phyloP scores from a whole-genome alignment of 1,140 invertebrate genomes.

The Drosophila orosa region DNA sequence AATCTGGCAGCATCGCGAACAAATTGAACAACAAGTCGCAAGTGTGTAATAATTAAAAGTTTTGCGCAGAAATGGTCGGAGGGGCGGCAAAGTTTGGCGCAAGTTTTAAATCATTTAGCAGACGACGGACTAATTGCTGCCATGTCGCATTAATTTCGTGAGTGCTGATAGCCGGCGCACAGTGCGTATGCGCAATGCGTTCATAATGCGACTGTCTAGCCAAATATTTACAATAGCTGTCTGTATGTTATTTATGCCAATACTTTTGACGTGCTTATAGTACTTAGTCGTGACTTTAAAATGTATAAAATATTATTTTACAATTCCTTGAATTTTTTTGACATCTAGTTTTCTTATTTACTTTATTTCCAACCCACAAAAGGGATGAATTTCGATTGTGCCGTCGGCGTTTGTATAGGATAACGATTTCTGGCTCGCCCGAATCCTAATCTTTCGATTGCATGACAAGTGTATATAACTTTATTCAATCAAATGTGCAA shows the following conservation, averaged over 20 bases:
- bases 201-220: neutral
- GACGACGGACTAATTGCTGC: slow-evolving; percentile 60
- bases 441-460: slow-evolving; percentile 68
- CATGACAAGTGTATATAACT: slow-evolving; percentile 73
- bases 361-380: neutral
- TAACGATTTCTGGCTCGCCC: slow-evolving; percentile 28
- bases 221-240: neutral
- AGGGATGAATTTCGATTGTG: slow-evolving; percentile 3
- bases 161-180: slow-evolving; percentile 21
- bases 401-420: neutral
- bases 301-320: neutral
- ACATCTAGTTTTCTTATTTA: neutral
- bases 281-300: neutral
- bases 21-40: slow-evolving; percentile 71
- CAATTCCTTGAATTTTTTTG: neutral
- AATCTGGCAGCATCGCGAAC: slow-evolving; percentile 70
- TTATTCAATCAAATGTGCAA: slow-evolving; percentile 66
- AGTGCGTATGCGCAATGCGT: slow-evolving; percentile 56
- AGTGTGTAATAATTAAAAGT: slow-evolving; percentile 79
- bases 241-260: neutral
- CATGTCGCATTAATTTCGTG: slow-evolving; percentile 39
- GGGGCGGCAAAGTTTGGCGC: slow-evolving; percentile 49
- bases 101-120: slow-evolving; percentile 74
- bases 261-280: neutral
- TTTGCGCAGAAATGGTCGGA: slow-evolving; percentile 39